Evolutionary conservation across 64 coral and sea anemone species (phyloP), one percentile per base, ranked within the genome.

Genomic region (Trachythela sp.): DNA sequence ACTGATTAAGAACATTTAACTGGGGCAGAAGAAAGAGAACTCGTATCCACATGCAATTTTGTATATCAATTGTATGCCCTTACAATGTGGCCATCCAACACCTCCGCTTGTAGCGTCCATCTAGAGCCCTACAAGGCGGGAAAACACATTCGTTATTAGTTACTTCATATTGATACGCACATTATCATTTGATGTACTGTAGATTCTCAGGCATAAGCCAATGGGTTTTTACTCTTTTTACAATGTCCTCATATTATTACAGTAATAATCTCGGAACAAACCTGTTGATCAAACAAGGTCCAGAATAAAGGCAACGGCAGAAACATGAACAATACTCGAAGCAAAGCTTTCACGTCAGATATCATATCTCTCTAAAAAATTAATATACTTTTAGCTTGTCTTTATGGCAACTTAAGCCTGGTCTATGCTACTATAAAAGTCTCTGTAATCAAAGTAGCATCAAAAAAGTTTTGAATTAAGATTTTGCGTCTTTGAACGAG

Each of bases 201-300:
- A n/a, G n/a, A n/a, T n/a, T n/a, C n/a, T n/a, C n/a, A n/a, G n/a
- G n/a, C n/a, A n/a, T n/a, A n/a, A n/a, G n/a, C n/a, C n/a, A n/a
- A n/a, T n/a, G n/a, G 42, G 42, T 45, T 11, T 11, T 45, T 45
- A 45, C 42, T 45, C 42, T 45, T n/a, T n/a, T n/a, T n/a, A n/a
- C 59, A 68, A 68, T 68, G 59, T 68, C 3, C 20, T n/a, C 5
- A 5, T 6, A 31, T 31, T n/a, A n/a, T 6, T 68, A n/a, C 30
- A 31, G 20, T n/a, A 22, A n/a, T 22, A n/a, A 20, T 76, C 70
- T 30, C 18, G 27, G 13, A 77, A 43, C 85, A 70, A 51, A 98
- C 95, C 89, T 98, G 95, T 88, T 98, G 95, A 87, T 98, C 95
- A 87, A 98, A 98, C 6, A 98, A 56, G 14, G 95, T 98, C 95